These are phyloP conservation scores for Rhingia rostrata DNA, from an alignment of 2,888 invertebrate genomes.

Conservation along the genomic window DNA sequence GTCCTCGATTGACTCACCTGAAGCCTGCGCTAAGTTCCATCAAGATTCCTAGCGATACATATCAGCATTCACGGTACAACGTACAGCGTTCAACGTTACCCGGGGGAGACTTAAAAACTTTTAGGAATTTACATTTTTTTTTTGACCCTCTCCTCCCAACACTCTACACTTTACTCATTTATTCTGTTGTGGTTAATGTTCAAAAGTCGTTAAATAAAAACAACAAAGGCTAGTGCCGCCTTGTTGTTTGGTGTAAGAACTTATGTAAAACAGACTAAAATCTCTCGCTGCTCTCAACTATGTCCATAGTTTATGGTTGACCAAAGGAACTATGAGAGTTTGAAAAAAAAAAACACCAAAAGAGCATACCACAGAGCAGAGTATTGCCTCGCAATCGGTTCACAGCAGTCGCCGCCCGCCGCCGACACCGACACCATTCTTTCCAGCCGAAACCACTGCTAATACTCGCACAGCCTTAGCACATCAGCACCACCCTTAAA, in stretches of 20 bases:
- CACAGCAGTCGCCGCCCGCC: not conserved
- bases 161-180: conserved; percentile 13
- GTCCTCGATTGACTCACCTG: conserved; percentile 39
- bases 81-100: conserved; percentile 6
- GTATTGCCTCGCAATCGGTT: conserved; percentile 16
- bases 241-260: conserved; percentile 55
- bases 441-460: conserved; percentile 34
- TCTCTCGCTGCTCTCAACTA: conserved; percentile 29
- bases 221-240: conserved; percentile 17
- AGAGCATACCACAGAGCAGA: conserved; percentile 28
- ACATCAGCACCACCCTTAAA: not conserved
- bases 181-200: conserved; percentile 57
- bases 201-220: conserved; percentile 24
- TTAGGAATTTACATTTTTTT: conserved; percentile 38
- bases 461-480: conserved; percentile 13
- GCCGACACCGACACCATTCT: conserved; percentile 22
- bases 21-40: conserved; percentile 28
- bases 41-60: conserved; percentile 45
- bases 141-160: not conserved
- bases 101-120: conserved; percentile 55
- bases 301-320: conserved; percentile 66
- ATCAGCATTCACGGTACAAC: not conserved
- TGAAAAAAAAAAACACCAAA: conserved; percentile 39
- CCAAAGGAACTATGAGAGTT: conserved; percentile 63
- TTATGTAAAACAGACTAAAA: conserved; percentile 66